These are phyloP conservation scores for Agrilus mali DNA, from an alignment of 2,888 invertebrate genomes.

Conservation along the genomic window DNA sequence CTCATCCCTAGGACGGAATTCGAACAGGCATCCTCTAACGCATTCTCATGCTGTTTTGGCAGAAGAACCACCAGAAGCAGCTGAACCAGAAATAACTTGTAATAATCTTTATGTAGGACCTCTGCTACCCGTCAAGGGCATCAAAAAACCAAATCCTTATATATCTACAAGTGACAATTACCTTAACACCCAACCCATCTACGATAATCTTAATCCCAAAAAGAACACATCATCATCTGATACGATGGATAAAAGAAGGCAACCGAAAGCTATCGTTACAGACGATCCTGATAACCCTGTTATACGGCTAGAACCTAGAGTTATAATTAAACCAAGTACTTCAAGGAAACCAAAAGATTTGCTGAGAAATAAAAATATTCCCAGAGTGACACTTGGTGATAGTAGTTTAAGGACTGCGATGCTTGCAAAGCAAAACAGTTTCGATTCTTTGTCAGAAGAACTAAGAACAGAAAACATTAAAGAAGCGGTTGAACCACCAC, in stretches of 20 bases:
- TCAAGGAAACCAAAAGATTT: slow-evolving; percentile 23
- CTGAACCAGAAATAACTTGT: slow-evolving; percentile 38
- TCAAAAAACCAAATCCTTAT: slow-evolving; percentile 12
- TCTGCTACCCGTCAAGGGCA: slow-evolving; percentile 34
- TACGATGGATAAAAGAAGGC: slow-evolving; percentile 6
- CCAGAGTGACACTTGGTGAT: slow-evolving; percentile 34
- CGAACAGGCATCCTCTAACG: slow-evolving; percentile 18
- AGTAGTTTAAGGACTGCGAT: slow-evolving; percentile 21
- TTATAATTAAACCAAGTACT: slow-evolving; percentile 47
- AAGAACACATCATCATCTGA: background rate
- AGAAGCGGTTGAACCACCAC: slow-evolving; percentile 4
- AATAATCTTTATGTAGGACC: slow-evolving; percentile 44
- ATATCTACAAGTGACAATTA: slow-evolving; percentile 12
- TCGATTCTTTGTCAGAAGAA: background rate
- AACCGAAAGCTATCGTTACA: slow-evolving; percentile 39
- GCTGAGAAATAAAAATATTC: slow-evolving; percentile 28
- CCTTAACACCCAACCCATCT: slow-evolving; percentile 25
- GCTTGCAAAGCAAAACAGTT: slow-evolving; percentile 7
- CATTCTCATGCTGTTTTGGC: slow-evolving; percentile 37
- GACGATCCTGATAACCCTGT: slow-evolving; percentile 35
- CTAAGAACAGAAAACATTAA: background rate
- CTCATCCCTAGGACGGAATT: slow-evolving; percentile 49
- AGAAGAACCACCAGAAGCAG: slow-evolving; percentile 34
- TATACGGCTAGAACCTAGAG: slow-evolving; percentile 41
- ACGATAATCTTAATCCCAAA: slow-evolving; percentile 21